phyloP scores from a whole-genome alignment of 2,888 invertebrate species.

The Drosophila acutilabella region DNA sequence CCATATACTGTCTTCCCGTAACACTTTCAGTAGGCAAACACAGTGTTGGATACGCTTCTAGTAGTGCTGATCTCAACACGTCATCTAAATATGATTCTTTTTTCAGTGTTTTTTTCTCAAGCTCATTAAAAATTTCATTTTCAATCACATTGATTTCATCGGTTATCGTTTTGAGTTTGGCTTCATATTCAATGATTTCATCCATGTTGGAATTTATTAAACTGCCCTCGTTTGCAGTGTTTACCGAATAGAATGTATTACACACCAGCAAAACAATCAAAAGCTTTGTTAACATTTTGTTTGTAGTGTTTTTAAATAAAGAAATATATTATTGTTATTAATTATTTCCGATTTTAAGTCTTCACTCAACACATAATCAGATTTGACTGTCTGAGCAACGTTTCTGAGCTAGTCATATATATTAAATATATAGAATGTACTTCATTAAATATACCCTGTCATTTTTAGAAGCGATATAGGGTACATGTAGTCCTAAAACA shows the following conservation, averaged over 20 bases:
- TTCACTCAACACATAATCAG: background rate
- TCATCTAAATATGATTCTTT: background rate
- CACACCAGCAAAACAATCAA: slow-evolving; percentile 3
- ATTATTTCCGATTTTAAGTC: no score
- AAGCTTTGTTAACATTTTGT: background rate
- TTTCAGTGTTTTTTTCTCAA: background rate
- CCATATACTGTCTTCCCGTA: background rate
- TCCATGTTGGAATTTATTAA: background rate
- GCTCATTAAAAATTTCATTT: background rate
- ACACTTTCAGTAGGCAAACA: slow-evolving; percentile 9
- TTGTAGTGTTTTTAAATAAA: background rate
- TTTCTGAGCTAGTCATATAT: background rate
- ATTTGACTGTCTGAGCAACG: slow-evolving; percentile 4
- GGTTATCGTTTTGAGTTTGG: background rate
- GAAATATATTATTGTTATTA: no score
- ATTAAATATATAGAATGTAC: background rate
- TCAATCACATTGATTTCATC: background rate
- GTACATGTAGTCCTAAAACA: no score
- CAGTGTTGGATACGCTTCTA: slow-evolving; percentile 15
- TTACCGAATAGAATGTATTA: background rate
- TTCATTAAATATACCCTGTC: background rate
- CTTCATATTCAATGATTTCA: background rate
- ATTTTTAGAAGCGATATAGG: background rate
- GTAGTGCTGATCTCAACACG: background rate
- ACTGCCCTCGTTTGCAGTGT: background rate